phyloP scores from a whole-genome alignment of 1,140 invertebrate genomes.

The Eupristina koningsbergeri region DNA sequence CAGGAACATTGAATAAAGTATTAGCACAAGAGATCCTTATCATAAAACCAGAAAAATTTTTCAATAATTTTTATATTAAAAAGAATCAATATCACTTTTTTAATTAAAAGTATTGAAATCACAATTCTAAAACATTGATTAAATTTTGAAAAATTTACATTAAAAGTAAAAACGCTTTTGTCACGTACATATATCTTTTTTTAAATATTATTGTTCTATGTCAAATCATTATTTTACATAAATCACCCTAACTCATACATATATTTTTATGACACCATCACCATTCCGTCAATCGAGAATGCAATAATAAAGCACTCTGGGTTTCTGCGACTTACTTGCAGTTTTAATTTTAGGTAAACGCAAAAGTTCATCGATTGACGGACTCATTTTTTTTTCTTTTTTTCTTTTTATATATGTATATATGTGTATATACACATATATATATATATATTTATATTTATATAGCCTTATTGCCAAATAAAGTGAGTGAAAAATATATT shows the following conservation, averaged over 20 bases:
- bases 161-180: background rate
- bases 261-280: conserved; percentile 38
- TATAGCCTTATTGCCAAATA: conserved; percentile 35
- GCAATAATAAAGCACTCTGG: conserved; percentile 19
- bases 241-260: conserved; percentile 32
- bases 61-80: no score
- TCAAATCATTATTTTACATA: conserved; percentile 5
- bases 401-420: no score
- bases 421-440: no score
- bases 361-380: conserved; percentile 49
- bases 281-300: conserved; percentile 51
- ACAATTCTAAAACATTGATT: no score
- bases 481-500: conserved; percentile 26
- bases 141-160: no score
- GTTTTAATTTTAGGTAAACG: conserved; percentile 16
- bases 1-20: background rate
- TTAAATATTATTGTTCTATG: conserved; percentile 8
- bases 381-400: conserved; percentile 45
- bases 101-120: no score
- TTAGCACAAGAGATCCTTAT: background rate
- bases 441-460: no score
- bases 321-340: conserved; percentile 55
- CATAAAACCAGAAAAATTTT: no score
- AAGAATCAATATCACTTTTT: no score
- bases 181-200: no score